Evolutionary conservation across 2,888 invertebrate species (phyloP).

Genomic region (Crioceris asparagi): DNA sequence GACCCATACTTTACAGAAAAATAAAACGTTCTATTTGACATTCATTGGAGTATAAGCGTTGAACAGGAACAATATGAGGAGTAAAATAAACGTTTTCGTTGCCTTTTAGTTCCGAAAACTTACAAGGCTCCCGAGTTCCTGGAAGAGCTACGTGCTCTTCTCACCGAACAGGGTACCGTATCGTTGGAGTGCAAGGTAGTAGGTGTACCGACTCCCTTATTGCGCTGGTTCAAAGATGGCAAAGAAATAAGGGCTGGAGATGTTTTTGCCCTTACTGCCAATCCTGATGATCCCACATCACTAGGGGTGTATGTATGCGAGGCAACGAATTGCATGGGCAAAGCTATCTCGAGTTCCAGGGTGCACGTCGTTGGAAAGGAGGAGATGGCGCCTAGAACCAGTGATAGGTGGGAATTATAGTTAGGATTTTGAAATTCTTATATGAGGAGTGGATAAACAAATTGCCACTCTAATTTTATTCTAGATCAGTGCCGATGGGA

Average conservation of each 20-base stretch:
- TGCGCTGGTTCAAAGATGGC: constrained; percentile 71
- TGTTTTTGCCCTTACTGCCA: constrained; percentile 76
- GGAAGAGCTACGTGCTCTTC: constrained; percentile 68
- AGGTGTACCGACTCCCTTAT: constrained; percentile 69
- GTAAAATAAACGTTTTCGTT: too few species aligned
- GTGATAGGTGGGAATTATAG: constrained; percentile 53
- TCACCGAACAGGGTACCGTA: constrained; percentile 81
- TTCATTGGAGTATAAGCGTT: too few species aligned
- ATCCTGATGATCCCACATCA: constrained; percentile 74
- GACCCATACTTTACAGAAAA: too few species aligned
- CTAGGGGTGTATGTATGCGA: constrained; percentile 82
- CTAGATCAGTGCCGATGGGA: constrained; percentile 46
- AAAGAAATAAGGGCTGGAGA: constrained; percentile 83
- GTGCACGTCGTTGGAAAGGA: constrained; percentile 70
- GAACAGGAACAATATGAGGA: too few species aligned
- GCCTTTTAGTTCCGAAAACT: constrained; percentile 64
- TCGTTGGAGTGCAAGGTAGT: constrained; percentile 86
- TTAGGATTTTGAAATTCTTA: too few species aligned
- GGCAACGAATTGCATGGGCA: constrained; percentile 82
- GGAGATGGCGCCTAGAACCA: constrained; percentile 60
- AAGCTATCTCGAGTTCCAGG: constrained; percentile 70
- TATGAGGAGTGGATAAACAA: too few species aligned
- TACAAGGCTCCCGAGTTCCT: constrained; percentile 82
- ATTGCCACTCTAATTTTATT: constrained; percentile 16
- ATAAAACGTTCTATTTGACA: too few species aligned